Conservation (phyloP, 2,888 invertebrate genomes). For the Sussaba pulchella region DNA sequence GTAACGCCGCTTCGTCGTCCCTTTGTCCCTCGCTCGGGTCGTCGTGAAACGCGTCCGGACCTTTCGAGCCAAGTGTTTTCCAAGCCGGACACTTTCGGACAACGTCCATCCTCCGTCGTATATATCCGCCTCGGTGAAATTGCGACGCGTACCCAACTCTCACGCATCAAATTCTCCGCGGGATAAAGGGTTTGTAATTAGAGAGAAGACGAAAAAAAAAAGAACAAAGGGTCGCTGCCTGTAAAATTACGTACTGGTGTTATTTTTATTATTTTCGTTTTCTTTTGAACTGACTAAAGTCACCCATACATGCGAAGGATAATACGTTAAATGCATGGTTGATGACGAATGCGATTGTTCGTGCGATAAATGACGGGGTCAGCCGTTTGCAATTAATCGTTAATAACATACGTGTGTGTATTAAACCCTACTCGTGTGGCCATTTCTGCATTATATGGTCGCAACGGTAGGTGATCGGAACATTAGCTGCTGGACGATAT, state of each 20-base stretch:
- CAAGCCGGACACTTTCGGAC: slow-evolving; percentile 55
- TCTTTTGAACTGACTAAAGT: slow-evolving; percentile 15
- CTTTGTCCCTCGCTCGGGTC: slow-evolving; percentile 79
- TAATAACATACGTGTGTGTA: slow-evolving; percentile 37
- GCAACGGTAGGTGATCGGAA: slow-evolving; percentile 60
- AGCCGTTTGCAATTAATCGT: slow-evolving; percentile 74
- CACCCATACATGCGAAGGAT: slow-evolving; percentile 16
- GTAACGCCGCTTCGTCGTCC: slow-evolving; percentile 79
- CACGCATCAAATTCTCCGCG: slow-evolving; percentile 5
- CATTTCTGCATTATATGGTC: slow-evolving; percentile 56
- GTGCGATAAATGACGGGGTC: slow-evolving; percentile 78
- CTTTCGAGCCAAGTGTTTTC: slow-evolving; percentile 54
- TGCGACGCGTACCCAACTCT: slow-evolving; percentile 1
- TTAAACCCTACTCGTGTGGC: not conserved
- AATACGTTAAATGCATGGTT: slow-evolving; percentile 50
- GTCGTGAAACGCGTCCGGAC: slow-evolving; percentile 64
- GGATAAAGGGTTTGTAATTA: slow-evolving; percentile 20
- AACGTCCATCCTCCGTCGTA: slow-evolving; percentile 34
- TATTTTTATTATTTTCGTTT: slow-evolving; percentile 7
- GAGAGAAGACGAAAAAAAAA: not conserved
- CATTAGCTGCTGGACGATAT: slow-evolving; percentile 63
- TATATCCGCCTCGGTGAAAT: not conserved
- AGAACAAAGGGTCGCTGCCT: not conserved
- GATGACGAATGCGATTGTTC: slow-evolving; percentile 69
- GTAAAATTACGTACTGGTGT: slow-evolving; percentile 30